Base-by-base conservation (phyloP, 2,113 vertebrate genomes). In the Delphinapterus leucas region DNA sequence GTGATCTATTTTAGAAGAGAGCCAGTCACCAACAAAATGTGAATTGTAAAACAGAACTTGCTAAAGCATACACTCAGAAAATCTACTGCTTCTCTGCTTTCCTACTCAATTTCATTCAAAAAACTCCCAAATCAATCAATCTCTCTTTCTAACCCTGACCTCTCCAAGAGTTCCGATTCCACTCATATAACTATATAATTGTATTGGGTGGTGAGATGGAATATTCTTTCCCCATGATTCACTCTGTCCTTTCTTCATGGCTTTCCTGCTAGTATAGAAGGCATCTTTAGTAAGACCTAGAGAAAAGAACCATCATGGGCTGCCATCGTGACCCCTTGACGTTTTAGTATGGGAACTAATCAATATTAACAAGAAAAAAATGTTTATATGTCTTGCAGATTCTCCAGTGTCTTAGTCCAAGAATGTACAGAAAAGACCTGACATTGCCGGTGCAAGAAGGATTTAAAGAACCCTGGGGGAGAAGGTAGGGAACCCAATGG, bases 1-100 rank as follows among this genome's bases (percentile, higher is more conserved):
- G 4, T 13, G 53, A 83, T 96, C 74, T 88, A n/a, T 74, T 89
- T 95, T 31, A 31, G 41, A 87, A 96, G 70, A 92, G 73, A 79
- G 87, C 47, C 87, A 96, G 92, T 28, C 81, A 77, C 70, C 76
- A 81, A 60, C 36, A 77, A 85, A 68, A 92, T 26, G 36, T 18
- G 11, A 90, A 80, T 2, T 36, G n/a, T 63, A 71, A 88, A 70
- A 36, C 65, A 95, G 67, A 85, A 61, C 61, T 41, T 58, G 25
- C 23, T 68, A 53, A 90, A 65, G 23, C 65, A 28, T 41, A 44
- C 13, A 8, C 55, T 82, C 65, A 77, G 90, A 90, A 95, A 89
- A 41, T 8, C 63, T 26, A n/a, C 36, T 33, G n/a, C 49, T 49
- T 83, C 5, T 0, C 55, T 77, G 55, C 28, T 80, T 61, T 33